phyloP scores from a whole-genome alignment of 2,888 invertebrate species.

The Synergus itoensis region DNA sequence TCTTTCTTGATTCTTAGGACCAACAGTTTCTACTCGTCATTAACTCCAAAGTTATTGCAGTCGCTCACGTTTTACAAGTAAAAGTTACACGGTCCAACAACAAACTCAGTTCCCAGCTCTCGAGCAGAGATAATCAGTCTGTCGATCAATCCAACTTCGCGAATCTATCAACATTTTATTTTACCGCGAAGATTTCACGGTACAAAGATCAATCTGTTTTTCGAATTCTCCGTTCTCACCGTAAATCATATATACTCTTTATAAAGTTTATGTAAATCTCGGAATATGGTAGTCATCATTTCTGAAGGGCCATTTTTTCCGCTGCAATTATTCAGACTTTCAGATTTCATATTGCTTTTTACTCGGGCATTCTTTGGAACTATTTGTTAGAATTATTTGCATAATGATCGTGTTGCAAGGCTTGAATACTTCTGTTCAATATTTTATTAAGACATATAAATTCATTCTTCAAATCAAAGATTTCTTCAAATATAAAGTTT shows the following conservation, averaged over 20 bases:
- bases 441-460: no score
- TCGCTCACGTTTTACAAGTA: conserved; percentile 46
- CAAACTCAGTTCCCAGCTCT: conserved; percentile 3
- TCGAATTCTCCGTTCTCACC: background rate
- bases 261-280: background rate
- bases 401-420: no score
- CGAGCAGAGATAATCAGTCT: conserved; percentile 18
- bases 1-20: background rate
- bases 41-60: conserved; percentile 23
- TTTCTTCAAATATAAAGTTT: no score
- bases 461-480: no score
- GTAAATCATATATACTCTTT: background rate
- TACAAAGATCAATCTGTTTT: background rate
- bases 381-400: no score
- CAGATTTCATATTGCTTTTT: no score
- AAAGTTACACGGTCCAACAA: conserved; percentile 39
- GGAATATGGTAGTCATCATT: background rate
- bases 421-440: no score
- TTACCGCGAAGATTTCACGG: conserved; percentile 1
- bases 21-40: conserved; percentile 16
- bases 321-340: no score
- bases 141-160: background rate
- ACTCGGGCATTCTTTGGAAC: no score
- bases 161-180: conserved; percentile 9
- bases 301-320: background rate